These are phyloP conservation scores for Saimiri boliviensis DNA, from an alignment of 2,113 vertebrate genomes.

Conservation along the genomic window DNA sequence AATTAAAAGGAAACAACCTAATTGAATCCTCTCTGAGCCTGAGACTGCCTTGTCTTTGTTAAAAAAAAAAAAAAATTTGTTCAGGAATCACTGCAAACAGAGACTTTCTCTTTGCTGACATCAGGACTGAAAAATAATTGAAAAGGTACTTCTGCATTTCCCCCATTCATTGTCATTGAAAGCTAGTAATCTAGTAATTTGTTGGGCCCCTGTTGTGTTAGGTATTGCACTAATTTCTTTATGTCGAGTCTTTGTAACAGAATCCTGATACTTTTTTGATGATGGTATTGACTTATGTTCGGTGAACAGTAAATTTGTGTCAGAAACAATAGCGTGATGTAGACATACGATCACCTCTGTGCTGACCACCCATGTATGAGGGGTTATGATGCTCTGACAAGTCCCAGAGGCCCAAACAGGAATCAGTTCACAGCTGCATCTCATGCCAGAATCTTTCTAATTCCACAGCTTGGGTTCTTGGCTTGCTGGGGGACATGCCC, in stretches of 20 bases:
- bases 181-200: background rate
- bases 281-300: background rate
- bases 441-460: background rate
- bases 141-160: background rate
- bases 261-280: too few relatives aligned
- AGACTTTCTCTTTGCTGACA: background rate
- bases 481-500: background rate
- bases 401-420: background rate
- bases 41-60: background rate
- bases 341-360: background rate
- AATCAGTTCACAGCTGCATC: accelerated
- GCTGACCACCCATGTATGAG: background rate
- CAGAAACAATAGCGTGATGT: background rate
- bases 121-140: background rate
- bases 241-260: background rate
- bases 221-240: background rate
- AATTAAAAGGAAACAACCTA: background rate
- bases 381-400: background rate
- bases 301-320: background rate
- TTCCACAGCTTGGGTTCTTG: background rate
- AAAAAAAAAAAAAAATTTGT: background rate
- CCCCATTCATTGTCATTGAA: background rate
- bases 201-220: background rate
- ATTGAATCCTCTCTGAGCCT: background rate
- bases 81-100: background rate